These are phyloP conservation scores for Petrocephalus sullivani DNA, from an alignment of 2,797 vertebrate species.

Conservation along the genomic window DNA sequence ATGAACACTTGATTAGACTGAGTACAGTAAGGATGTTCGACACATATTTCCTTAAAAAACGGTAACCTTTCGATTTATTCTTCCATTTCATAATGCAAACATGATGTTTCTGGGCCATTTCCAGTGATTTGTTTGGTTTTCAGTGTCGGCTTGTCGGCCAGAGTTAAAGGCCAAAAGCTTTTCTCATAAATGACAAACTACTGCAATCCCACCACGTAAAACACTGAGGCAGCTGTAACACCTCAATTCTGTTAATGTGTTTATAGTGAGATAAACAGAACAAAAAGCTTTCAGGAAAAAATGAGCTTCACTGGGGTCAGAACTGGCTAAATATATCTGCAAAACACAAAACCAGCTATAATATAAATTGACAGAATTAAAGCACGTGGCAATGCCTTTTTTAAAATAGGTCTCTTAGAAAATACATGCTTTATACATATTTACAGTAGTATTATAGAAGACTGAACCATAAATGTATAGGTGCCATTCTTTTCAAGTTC, in stretches of 20 bases:
- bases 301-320: background rate
- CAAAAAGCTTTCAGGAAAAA: background rate
- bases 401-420: background rate
- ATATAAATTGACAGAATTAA: background rate
- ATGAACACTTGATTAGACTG: background rate
- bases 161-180: constrained; percentile 23
- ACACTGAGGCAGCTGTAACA: background rate
- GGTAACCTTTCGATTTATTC: background rate
- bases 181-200: background rate
- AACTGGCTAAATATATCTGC: background rate
- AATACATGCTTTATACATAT: constrained; percentile 14
- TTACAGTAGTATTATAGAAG: background rate
- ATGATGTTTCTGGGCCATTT: background rate
- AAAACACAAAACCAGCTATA: background rate
- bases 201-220: background rate
- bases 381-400: background rate
- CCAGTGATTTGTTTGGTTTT: background rate
- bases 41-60: background rate
- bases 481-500: background rate
- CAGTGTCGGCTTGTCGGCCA: background rate
- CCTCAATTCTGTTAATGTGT: background rate
- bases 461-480: background rate
- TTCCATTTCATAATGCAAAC: background rate
- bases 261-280: background rate
- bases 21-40: background rate